Percentiles rank a stretch among this genome's conserved stretches.
These are phyloP conservation scores for Panthera leo DNA, from an alignment of 2,113 vertebrate genomes.

Conservation along the genomic window DNA sequence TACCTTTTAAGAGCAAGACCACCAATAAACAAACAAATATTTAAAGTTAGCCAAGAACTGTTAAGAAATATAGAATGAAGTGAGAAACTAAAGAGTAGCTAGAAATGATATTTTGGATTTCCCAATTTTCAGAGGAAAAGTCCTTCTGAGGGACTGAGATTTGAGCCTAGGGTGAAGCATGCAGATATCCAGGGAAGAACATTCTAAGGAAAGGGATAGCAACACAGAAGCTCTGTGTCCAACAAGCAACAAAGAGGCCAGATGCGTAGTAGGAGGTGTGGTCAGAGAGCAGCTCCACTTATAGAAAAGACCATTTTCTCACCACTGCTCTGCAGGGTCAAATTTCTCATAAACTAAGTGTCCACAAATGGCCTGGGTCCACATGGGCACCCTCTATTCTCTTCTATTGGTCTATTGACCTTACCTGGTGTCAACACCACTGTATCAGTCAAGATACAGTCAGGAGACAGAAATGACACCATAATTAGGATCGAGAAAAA, in stretches of 20 bases:
- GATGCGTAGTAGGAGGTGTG: neutral
- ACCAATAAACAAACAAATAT: neutral
- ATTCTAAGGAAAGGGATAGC: neutral
- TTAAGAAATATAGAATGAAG: neutral
- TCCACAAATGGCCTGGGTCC: neutral
- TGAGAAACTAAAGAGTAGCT: neutral
- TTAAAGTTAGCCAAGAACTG: neutral
- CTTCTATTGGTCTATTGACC: neutral
- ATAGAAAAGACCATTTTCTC: neutral
- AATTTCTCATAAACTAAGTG: neutral
- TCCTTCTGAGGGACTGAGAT: neutral
- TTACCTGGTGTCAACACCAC: neutral
- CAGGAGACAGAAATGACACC: neutral
- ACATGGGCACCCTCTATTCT: neutral
- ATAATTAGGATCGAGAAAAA: neutral
- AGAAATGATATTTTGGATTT: neutral
- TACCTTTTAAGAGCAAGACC: neutral
- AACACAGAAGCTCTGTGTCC: neutral
- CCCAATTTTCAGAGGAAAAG: neutral
- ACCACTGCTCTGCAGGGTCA: neutral
- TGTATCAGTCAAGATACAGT: neutral
- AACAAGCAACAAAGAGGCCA: neutral
- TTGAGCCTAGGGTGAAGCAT: neutral
- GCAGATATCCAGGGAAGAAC: neutral
- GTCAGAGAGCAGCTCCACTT: neutral